Base-by-base conservation (phyloP, 2,797 vertebrate species). In the Enteromius mattozi region DNA sequence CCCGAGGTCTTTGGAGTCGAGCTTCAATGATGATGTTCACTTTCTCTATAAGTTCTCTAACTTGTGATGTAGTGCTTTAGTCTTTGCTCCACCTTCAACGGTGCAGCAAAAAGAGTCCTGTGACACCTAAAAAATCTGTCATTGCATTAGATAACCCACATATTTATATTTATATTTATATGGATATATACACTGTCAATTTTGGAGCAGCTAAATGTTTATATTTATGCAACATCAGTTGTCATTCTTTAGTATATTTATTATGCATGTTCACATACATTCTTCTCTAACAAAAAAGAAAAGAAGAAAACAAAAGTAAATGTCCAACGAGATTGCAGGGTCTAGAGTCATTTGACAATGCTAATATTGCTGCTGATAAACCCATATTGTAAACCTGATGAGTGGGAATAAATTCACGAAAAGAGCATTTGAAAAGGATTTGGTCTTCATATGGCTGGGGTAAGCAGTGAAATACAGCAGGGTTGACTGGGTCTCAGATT, bases 401-500 rank as follows among this genome's bases (percentile, higher is more conserved):
- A 87, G 87, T 90, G 80, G 77, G 65, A 88, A 77, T 27, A 78
- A 35, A 81, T 88, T 54, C 82, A 87, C 84, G 85, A 66, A 80
- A 65, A 85, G 81, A 85, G 63, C 63, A 56, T 70, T 80, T 83
- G 82, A 83, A 45, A 69, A 42, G 71, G 65, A 49, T 33, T 54
- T 68, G 30, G 19, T 83, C 90, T 87, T 88, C 83, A 90, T 91
- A 90, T 90, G 74, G 86, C 83, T 10, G 47, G 45, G 77, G 47
- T 80, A 88, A 85, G 89, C 88, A 78, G 88, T 88, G 87, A 91
- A 93, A 90, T 77, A 87, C 56, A 89, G 49, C 49, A 85, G 47
- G 90, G 91, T 92, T 90, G 89, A 93, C 85, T 85, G 87, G 91
- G 90, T 93, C 90, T 91, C 86, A 91, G 88, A 94, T 94, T 93